Conservation (phyloP, 2,113 vertebrate genomes). For the Tretioscincus oriximinensis region DNA sequence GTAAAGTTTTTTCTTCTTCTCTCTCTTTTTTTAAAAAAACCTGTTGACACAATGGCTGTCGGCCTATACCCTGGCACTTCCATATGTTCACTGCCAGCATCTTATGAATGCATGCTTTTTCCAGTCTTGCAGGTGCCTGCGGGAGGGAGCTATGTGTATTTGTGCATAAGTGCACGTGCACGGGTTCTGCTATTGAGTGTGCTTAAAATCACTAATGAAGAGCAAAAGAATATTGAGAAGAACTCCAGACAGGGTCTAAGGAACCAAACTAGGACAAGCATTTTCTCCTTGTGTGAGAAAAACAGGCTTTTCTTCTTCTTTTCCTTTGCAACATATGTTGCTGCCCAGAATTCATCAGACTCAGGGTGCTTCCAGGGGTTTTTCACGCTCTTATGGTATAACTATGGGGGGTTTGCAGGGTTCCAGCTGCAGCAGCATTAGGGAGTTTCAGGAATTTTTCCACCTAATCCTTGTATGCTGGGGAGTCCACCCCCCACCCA, state of each 20-base stretch:
- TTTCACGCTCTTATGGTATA: too few relatives aligned
- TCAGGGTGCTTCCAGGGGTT: not conserved
- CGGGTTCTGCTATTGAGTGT: not conserved
- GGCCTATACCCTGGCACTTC: constrained; percentile 76
- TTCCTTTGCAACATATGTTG: not conserved
- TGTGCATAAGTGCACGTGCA: constrained; percentile 31
- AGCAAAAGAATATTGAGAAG: constrained; percentile 58
- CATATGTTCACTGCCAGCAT: constrained; percentile 78
- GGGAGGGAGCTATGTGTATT: constrained; percentile 36
- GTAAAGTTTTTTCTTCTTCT: constrained; percentile 68
- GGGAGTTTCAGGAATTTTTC: too few relatives aligned
- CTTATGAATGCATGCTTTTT: constrained; percentile 83
- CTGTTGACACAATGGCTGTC: constrained; percentile 78
- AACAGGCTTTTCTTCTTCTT: not conserved
- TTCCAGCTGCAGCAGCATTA: too few relatives aligned
- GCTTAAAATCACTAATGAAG: constrained; percentile 76
- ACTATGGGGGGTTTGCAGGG: too few relatives aligned
- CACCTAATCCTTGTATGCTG: too few relatives aligned
- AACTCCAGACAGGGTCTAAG: constrained; percentile 71
- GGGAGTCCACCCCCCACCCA: too few relatives aligned
- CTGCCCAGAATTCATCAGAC: not conserved
- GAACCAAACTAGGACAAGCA: constrained; percentile 57
- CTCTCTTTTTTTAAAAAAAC: constrained; percentile 46
- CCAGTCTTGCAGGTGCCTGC: constrained; percentile 77
- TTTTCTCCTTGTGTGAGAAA: constrained; percentile 69